phyloP scores from a whole-genome alignment of 2,888 invertebrate species.

The Papilio gigon region DNA sequence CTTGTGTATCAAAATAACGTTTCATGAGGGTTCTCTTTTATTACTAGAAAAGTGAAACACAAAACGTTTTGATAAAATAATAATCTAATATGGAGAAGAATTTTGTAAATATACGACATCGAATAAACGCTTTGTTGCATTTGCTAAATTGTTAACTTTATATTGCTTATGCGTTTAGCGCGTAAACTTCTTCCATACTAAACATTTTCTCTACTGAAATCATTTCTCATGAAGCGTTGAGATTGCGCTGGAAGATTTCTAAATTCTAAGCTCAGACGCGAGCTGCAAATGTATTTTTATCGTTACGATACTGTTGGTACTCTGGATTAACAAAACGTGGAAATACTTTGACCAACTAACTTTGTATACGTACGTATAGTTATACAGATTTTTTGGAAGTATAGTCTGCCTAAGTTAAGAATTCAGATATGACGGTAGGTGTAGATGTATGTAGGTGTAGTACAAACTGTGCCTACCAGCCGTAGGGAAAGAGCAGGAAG shows the following conservation, averaged over 20 bases:
- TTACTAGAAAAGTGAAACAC: no score
- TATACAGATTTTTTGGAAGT: background rate
- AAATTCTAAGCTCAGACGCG: conserved; percentile 8
- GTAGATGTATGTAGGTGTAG: no score
- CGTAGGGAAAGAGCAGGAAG: no score
- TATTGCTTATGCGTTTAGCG: background rate
- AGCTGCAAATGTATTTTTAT: conserved; percentile 4
- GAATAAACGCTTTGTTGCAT: conserved; percentile 3
- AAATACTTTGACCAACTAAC: background rate
- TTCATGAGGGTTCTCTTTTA: background rate
- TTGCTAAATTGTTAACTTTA: background rate
- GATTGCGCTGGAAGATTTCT: conserved; percentile 17
- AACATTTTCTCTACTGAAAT: conserved; percentile 15
- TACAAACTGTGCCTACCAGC: no score
- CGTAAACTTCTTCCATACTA: conserved; percentile 11
- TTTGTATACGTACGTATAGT: background rate
- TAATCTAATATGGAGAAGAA: background rate
- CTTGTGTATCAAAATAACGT: background rate
- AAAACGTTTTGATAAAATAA: no score
- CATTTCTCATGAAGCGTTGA: conserved; percentile 27
- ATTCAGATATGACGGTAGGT: no score
- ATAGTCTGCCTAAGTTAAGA: no score
- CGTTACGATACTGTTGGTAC: background rate
- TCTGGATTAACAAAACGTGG: background rate
- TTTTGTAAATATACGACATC: background rate